These are phyloP conservation scores for Hippasteria phrygiana DNA, from an alignment of 53 echinoderm and acorn worm species.

Conservation along the genomic window DNA sequence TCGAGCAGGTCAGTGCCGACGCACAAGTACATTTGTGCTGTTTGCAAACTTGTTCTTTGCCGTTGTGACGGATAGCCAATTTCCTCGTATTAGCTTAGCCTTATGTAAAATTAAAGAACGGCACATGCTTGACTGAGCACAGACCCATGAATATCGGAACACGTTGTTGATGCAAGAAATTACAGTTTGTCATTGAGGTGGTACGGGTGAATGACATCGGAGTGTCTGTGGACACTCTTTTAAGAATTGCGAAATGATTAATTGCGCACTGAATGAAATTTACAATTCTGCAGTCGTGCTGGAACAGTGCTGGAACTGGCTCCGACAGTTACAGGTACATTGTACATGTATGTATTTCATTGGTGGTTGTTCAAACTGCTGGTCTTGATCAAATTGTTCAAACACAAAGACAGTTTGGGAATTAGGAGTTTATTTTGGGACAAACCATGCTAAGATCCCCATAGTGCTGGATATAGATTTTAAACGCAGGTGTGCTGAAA, in stretches of 20 bases:
- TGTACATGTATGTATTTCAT: background rate
- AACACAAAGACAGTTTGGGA: no score
- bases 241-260: background rate
- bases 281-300: background rate
- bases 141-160: background rate
- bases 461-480: no score
- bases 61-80: slow-evolving; percentile 21
- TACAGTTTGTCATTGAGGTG: background rate
- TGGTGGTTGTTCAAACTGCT: no score
- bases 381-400: no score
- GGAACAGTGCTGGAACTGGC: background rate
- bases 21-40: background rate
- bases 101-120: slow-evolving; percentile 27
- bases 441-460: no score
- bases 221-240: background rate
- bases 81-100: slow-evolving; percentile 16
- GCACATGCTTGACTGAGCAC: slow-evolving; percentile 2
- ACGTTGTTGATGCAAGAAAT: slow-evolving; percentile 21
- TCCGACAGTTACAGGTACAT: background rate
- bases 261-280: background rate
- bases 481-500: no score
- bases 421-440: no score
- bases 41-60: slow-evolving; percentile 4
- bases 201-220: slow-evolving; percentile 7
- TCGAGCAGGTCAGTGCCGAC: background rate